Conservation (phyloP, 2,888 invertebrate genomes). For the Dermolepida albohirtum region DNA sequence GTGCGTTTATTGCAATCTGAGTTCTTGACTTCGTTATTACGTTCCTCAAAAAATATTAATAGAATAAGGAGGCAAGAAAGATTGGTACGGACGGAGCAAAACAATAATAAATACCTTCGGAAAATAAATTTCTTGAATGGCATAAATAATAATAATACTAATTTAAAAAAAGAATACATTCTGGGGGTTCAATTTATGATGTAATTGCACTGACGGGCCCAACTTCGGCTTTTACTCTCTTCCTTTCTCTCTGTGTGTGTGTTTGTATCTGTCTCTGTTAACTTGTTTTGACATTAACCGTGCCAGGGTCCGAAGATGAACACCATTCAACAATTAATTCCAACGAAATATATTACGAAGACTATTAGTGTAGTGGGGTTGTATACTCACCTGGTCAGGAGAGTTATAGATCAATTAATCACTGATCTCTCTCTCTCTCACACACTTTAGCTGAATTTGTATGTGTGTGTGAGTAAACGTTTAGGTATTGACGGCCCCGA, state of each 20-base stretch:
- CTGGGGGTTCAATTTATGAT: constrained; percentile 55
- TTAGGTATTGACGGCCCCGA: constrained; percentile 18
- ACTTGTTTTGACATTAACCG: constrained; percentile 60
- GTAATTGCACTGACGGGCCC: constrained; percentile 53
- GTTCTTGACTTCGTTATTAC: constrained; percentile 1
- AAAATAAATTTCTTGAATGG: constrained; percentile 46
- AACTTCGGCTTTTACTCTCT: not conserved
- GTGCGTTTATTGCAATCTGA: not conserved
- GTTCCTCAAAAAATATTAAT: constrained; percentile 3
- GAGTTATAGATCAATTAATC: constrained; percentile 63
- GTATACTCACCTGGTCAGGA: constrained; percentile 58
- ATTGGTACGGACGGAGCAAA: not conserved
- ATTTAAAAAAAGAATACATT: constrained; percentile 51
- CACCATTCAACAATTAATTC: constrained; percentile 61
- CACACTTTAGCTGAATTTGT: too few relatives aligned
- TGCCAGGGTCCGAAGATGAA: constrained; percentile 57
- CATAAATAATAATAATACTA: constrained; percentile 29
- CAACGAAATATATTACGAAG: constrained; percentile 60
- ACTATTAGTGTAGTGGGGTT: constrained; percentile 56
- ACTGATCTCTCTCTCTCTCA: constrained; percentile 50
- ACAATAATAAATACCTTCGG: constrained; percentile 53
- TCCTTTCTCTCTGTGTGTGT: not conserved
- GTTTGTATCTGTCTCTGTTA: constrained; percentile 48
- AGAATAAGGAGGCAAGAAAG: constrained; percentile 1
- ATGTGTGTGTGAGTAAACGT: too few relatives aligned